Percentiles rank a stretch among this genome's conserved stretches.
Evolutionary conservation across 2,888 invertebrate species (phyloP).

Genomic region (Rhagonycha fulva): DNA sequence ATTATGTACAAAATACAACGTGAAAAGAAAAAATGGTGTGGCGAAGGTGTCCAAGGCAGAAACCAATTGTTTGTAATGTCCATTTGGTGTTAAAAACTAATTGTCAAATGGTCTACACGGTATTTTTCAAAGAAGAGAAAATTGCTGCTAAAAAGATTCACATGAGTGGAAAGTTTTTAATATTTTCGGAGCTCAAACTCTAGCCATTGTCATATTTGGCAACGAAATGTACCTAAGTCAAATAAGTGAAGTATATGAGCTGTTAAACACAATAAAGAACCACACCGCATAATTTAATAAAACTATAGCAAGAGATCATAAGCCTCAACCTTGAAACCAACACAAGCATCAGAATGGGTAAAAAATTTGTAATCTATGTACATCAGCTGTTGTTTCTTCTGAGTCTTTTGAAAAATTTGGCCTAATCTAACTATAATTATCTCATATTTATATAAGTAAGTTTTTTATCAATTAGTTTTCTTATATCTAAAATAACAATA

Average conservation of each 20-base stretch:
- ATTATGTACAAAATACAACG: neutral
- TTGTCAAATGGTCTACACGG: no score
- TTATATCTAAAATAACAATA: slow-evolving; percentile 22
- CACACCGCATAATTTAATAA: neutral
- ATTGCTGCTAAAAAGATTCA: no score
- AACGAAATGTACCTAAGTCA: neutral
- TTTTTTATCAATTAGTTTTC: neutral
- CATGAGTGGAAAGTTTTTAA: no score
- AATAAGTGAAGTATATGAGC: neutral
- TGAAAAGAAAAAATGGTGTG: no score
- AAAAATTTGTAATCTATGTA: slow-evolving; percentile 1
- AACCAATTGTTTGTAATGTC: no score
- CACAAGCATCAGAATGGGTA: neutral
- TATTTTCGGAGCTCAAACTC: neutral
- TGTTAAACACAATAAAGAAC: neutral
- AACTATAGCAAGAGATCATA: slow-evolving; percentile 7
- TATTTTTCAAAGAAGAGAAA: no score
- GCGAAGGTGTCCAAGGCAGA: no score
- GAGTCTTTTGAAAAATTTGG: neutral
- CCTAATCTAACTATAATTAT: slow-evolving; percentile 2
- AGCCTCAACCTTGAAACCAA: slow-evolving; percentile 9
- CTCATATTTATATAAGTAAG: neutral
- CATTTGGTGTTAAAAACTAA: no score
- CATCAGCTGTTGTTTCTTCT: neutral
- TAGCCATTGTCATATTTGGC: neutral